phyloP scores from a whole-genome alignment of 2,113 vertebrate genomes.

The Zapornia atra region DNA sequence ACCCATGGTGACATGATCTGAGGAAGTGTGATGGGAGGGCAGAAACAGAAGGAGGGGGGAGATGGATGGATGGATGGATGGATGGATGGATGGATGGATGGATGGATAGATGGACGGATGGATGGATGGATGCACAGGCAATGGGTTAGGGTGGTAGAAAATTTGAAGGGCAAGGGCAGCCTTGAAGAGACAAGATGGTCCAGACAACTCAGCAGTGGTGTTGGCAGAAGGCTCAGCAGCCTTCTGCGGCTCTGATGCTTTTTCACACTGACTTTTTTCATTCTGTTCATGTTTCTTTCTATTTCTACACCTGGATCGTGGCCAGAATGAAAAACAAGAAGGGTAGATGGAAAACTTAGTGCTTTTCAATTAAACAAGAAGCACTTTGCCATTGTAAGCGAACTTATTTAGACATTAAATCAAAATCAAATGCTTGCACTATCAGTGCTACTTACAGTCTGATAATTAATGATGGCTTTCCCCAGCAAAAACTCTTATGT shows the following conservation, averaged over 20 bases:
- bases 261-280: background rate
- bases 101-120: background rate
- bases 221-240: slow-evolving; percentile 7
- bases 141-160: background rate
- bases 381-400: slow-evolving; percentile 41
- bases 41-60: background rate
- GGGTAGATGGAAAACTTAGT: slow-evolving; percentile 34
- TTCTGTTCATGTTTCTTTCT: slow-evolving; percentile 21
- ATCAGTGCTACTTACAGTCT: slow-evolving; percentile 56
- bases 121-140: fast-evolving
- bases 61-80: background rate
- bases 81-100: background rate
- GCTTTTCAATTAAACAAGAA: slow-evolving; percentile 63
- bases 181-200: background rate
- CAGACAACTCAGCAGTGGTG: background rate
- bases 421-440: slow-evolving; percentile 60
- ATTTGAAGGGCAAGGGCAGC: background rate
- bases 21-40: background rate
- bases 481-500: background rate
- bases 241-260: background rate
- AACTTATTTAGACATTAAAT: slow-evolving; percentile 71
- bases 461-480: slow-evolving; percentile 68
- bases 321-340: slow-evolving; percentile 35
- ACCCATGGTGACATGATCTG: fast-evolving
- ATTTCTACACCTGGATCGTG: slow-evolving; percentile 42